phyloP scores from a whole-genome alignment of 2,797 vertebrate genomes.

The Rhadinocentrus ornatus region DNA sequence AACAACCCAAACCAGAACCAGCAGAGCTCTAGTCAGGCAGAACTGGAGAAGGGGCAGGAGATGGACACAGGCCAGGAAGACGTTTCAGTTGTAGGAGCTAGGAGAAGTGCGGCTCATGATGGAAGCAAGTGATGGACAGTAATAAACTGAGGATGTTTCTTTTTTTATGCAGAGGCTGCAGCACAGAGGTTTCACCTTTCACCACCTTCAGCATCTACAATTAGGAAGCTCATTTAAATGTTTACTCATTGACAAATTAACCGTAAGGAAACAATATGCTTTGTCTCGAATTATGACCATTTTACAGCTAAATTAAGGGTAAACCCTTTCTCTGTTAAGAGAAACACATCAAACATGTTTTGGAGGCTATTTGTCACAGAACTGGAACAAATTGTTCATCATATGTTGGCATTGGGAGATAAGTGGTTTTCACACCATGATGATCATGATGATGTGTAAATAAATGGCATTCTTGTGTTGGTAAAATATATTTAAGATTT shows the following conservation, averaged over 20 bases:
- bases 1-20: conserved; percentile 83
- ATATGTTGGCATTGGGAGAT: background rate
- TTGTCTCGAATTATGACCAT: background rate
- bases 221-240: conserved; percentile 1
- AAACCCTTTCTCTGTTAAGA: background rate
- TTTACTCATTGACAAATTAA: conserved; percentile 6
- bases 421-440: background rate
- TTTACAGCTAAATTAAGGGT: background rate
- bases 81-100: conserved; percentile 51
- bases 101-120: conserved; percentile 16
- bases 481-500: background rate
- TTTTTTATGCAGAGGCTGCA: conserved; percentile 24
- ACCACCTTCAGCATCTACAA: conserved; percentile 9
- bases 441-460: background rate
- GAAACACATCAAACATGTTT: background rate
- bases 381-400: background rate
- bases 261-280: background rate
- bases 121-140: background rate
- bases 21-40: conserved; percentile 48
- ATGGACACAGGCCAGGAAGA: conserved; percentile 6
- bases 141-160: conserved; percentile 1
- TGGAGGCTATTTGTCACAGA: background rate
- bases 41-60: conserved; percentile 42
- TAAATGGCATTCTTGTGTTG: conserved; percentile 15
- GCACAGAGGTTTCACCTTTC: conserved; percentile 34